Conservation (phyloP, 2,797 vertebrate species). For the Parauchenoglanis punctatus region DNA sequence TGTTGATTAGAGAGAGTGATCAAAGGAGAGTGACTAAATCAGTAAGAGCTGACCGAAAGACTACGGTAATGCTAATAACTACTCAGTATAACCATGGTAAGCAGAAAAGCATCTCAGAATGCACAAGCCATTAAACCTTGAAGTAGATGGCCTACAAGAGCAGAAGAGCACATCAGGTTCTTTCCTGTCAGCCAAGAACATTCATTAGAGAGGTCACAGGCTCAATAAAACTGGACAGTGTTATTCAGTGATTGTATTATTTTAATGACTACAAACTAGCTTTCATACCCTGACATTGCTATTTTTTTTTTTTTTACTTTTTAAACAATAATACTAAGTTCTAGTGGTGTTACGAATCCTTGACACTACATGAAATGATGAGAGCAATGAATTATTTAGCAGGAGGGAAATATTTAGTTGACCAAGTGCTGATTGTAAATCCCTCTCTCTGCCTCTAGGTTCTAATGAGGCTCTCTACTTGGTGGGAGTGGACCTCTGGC, state of each 20-base stretch:
- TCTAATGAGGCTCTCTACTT: conserved; percentile 39
- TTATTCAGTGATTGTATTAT: background rate
- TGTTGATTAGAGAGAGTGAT: background rate
- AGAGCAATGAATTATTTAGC: conserved; percentile 53
- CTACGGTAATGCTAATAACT: background rate
- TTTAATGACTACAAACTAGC: background rate
- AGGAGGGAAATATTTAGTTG: conserved; percentile 36
- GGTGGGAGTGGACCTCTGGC: conserved; percentile 26
- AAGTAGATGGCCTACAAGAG: background rate
- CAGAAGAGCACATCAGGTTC: background rate
- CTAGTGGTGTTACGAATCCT: conserved; percentile 42
- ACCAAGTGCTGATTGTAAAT: conserved; percentile 39
- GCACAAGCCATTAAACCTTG: background rate
- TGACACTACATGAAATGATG: conserved; percentile 51
- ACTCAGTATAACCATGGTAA: background rate
- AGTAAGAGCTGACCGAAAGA: background rate
- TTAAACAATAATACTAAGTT: conserved; percentile 24
- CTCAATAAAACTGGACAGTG: too few species aligned
- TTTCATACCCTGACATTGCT: background rate
- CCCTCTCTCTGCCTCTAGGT: conserved; percentile 22
- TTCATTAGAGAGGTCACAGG: background rate
- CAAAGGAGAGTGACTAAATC: background rate
- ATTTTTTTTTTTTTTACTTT: background rate
- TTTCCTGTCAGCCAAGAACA: background rate
- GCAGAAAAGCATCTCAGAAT: background rate